These are phyloP conservation scores for Phylloscopus whistleri DNA, from an alignment of 2,113 vertebrate genomes.

Conservation along the genomic window DNA sequence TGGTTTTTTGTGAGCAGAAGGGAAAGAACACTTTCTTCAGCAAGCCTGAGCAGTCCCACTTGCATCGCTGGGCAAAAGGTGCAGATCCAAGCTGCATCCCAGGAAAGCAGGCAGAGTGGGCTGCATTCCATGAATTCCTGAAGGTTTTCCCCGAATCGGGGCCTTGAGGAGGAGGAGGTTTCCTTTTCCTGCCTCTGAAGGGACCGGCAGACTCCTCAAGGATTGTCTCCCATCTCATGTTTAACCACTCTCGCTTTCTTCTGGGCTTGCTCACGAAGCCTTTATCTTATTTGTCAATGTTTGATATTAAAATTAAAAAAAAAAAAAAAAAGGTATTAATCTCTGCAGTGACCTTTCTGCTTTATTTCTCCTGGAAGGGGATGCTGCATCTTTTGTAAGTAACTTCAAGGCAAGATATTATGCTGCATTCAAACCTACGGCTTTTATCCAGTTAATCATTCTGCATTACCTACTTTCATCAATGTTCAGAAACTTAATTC, in stretches of 20 bases:
- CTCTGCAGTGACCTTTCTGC: slow-evolving; percentile 68
- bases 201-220: neutral
- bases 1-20: neutral
- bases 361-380: slow-evolving; percentile 63
- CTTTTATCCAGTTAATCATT: slow-evolving; percentile 82
- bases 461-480: slow-evolving; percentile 79
- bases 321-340: slow-evolving; percentile 65
- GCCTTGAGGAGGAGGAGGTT: neutral
- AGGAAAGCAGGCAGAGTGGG: neutral
- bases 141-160: neutral
- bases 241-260: slow-evolving; percentile 38
- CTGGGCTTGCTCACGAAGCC: slow-evolving; percentile 32
- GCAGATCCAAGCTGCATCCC: neutral
- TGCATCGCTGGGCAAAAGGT: neutral
- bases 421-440: slow-evolving; percentile 59
- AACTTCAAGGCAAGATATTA: slow-evolving; percentile 70
- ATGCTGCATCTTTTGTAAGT: slow-evolving; percentile 67
- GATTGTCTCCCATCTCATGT: neutral
- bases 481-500: slow-evolving; percentile 78
- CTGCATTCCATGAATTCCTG: neutral
- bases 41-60: neutral
- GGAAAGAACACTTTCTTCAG: neutral
- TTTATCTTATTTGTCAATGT: slow-evolving; percentile 72
- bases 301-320: slow-evolving; percentile 71
- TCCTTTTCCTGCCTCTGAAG: neutral